Conservation (phyloP, 2,888 invertebrate genomes). For the Linnaemya tessellans region DNA sequence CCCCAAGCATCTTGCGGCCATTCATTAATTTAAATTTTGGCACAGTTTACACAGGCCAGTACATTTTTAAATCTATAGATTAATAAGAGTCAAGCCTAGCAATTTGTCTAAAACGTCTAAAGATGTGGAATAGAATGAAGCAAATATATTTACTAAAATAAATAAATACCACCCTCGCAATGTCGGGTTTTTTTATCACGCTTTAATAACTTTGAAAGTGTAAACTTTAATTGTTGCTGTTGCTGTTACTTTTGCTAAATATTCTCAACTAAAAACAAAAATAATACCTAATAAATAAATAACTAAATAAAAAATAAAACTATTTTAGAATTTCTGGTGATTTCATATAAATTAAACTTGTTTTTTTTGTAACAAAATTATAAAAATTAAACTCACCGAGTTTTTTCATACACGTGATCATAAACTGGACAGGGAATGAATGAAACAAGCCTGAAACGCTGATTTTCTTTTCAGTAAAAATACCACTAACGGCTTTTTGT, state of each 20-base stretch:
- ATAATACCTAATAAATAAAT: too few relatives aligned
- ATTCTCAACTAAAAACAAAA: conserved; percentile 46
- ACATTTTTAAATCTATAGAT: too few relatives aligned
- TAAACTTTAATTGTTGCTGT: conserved; percentile 45
- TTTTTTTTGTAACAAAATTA: not conserved
- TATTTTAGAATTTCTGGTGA: conserved; percentile 24
- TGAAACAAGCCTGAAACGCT: conserved; percentile 2
- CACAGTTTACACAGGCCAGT: too few relatives aligned
- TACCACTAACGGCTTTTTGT: not conserved
- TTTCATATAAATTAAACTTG: conserved; percentile 15
- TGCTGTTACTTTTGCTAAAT: conserved; percentile 24
- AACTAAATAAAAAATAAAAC: not conserved
- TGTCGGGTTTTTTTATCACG: conserved; percentile 40
- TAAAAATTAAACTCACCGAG: not conserved
- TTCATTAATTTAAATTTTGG: too few relatives aligned
- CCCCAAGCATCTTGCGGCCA: too few relatives aligned
- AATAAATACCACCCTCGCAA: not conserved
- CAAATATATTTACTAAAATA: not conserved
- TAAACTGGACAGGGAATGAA: conserved; percentile 14
- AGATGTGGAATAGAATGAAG: too few relatives aligned
- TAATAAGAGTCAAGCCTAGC: too few relatives aligned
- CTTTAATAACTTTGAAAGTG: conserved; percentile 69
- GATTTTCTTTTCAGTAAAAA: conserved; percentile 44
- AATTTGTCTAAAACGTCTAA: too few relatives aligned
- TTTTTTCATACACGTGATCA: conserved; percentile 34